Percentiles rank a stretch among this genome's conserved stretches.
Evolutionary conservation across 2,888 invertebrate genomes (phyloP).

Genomic region (Pharmacophagus antenor): DNA sequence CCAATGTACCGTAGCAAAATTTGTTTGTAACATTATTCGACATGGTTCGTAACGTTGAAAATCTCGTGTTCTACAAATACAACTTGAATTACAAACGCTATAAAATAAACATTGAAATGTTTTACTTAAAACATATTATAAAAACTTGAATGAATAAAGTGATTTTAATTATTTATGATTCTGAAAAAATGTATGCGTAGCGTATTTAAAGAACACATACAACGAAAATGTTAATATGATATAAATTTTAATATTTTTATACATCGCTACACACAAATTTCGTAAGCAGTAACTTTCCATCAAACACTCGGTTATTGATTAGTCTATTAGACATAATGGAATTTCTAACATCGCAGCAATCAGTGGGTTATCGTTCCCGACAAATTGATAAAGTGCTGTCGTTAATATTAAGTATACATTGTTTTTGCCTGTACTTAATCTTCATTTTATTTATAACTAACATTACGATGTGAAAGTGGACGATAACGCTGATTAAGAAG

Average conservation of each 20-base stretch:
- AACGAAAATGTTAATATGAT: background rate
- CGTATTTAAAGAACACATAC: too few species aligned
- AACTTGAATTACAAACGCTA: too few species aligned
- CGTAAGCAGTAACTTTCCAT: conserved; percentile 24
- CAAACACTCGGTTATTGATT: conserved; percentile 28
- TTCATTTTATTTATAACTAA: conserved; percentile 23
- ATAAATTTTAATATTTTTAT: background rate
- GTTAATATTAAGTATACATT: conserved; percentile 26
- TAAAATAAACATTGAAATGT: too few species aligned
- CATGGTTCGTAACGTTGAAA: too few species aligned
- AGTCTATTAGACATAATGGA: conserved; percentile 30
- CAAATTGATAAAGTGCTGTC: conserved; percentile 28
- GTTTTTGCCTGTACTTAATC: conserved; percentile 19
- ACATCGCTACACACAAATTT: conserved; percentile 11
- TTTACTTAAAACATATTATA: too few species aligned
- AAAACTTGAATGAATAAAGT: too few species aligned
- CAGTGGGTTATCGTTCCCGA: conserved; percentile 28
- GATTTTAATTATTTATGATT: too few species aligned
- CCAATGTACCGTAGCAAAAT: too few species aligned
- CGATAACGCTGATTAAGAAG: conserved; percentile 18
- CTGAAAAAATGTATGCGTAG: too few species aligned
- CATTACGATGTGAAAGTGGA: conserved; percentile 23
- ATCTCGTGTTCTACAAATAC: too few species aligned
- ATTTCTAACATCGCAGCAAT: conserved; percentile 27
- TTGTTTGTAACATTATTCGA: too few species aligned